These are phyloP conservation scores for Chaetura pelagica DNA, from an alignment of 2,113 vertebrate species.

Conservation along the genomic window DNA sequence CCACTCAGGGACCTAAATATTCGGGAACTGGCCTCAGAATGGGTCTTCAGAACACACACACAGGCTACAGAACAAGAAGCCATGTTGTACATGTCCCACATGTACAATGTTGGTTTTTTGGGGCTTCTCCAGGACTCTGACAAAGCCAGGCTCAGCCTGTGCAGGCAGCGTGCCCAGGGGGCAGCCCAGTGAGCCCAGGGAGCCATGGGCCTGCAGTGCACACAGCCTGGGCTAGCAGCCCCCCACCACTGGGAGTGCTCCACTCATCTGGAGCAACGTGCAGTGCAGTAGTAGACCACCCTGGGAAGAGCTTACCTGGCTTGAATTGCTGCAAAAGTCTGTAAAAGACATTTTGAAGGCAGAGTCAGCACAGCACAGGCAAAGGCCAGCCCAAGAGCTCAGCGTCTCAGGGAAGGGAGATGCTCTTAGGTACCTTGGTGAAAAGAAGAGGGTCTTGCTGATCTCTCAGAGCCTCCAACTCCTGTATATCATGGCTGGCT, in stretches of 20 bases:
- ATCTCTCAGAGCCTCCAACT: background rate
- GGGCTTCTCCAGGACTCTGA: background rate
- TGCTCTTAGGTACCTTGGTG: background rate
- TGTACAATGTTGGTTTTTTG: background rate
- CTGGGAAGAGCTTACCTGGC: background rate
- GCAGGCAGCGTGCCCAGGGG: background rate
- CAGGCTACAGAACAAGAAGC: background rate
- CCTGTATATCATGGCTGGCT: background rate
- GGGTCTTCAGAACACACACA: background rate
- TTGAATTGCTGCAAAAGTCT: background rate
- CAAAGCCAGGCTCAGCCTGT: background rate
- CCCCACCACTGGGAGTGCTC: fast-evolving
- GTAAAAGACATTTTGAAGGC: conserved; percentile 9
- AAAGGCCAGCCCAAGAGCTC: background rate
- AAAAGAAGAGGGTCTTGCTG: conserved; percentile 1
- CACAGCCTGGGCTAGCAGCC: background rate
- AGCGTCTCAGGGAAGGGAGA: background rate
- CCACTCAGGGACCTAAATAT: background rate
- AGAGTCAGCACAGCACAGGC: background rate
- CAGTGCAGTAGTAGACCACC: background rate
- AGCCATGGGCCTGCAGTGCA: background rate
- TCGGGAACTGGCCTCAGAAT: background rate
- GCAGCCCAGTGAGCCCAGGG: background rate
- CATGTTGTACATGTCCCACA: background rate
- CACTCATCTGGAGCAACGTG: background rate